Percentiles rank a stretch among this genome's conserved stretches.
phyloP scores from a whole-genome alignment of 64 coral and sea anemone genomes.

The Cladopsammia gracilis region DNA sequence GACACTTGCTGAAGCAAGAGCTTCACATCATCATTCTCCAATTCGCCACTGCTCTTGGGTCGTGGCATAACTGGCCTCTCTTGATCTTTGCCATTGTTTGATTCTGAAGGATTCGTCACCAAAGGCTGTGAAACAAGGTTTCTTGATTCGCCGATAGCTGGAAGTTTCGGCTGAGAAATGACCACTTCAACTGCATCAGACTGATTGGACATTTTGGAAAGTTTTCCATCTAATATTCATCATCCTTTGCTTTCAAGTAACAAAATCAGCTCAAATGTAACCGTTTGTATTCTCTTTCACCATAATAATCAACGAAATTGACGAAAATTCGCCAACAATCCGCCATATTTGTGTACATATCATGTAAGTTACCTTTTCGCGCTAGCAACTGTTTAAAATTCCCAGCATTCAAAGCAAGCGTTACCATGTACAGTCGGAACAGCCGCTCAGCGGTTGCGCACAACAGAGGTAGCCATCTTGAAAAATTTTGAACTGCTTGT shows the following conservation, averaged over 20 bases:
- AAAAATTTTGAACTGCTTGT: neutral
- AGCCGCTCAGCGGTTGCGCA: constrained; percentile 55
- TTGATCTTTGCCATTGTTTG: constrained; percentile 10
- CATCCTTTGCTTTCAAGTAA: neutral
- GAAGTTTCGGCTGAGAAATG: constrained; percentile 80
- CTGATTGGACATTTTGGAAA: constrained; percentile 57
- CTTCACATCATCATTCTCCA: constrained; percentile 52
- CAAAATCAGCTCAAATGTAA: neutral
- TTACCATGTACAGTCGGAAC: constrained; percentile 84
- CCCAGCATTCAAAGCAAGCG: constrained; percentile 73
- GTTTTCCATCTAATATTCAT: neutral
- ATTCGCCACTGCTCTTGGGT: constrained; percentile 27
- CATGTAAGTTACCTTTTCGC: constrained; percentile 84
- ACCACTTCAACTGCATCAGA: constrained; percentile 20
- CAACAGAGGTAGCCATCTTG: constrained; percentile 33
- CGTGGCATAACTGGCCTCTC: constrained; percentile 22
- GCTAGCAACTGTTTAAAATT: constrained; percentile 96
- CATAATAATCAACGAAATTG: neutral
- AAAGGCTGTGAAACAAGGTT: constrained; percentile 71
- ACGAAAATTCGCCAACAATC: neutral
- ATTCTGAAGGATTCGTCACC: neutral
- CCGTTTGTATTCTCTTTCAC: neutral
- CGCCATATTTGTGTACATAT: constrained; percentile 90
- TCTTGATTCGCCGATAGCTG: constrained; percentile 77
- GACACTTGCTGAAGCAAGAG: constrained; percentile 77